A percentile compares a stretch with the other conserved stretches of the same genome.
Evolutionary conservation across 2,113 vertebrate species (phyloP).

Genomic region (Phodopus roborovskii): DNA sequence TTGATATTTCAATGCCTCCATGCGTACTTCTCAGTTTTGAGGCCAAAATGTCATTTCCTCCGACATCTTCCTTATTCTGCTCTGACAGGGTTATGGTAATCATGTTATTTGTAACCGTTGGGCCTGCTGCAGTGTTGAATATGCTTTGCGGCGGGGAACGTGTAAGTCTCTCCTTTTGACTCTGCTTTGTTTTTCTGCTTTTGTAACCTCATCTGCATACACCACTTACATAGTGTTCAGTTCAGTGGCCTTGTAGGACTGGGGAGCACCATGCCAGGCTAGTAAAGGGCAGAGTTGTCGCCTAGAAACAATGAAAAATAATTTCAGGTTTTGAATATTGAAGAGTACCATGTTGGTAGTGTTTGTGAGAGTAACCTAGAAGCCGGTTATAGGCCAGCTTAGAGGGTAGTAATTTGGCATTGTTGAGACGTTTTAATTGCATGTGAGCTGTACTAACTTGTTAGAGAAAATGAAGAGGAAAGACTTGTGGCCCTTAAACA

Average conservation of each 20-base stretch:
- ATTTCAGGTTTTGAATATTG: background rate
- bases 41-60: slow-evolving; percentile 21
- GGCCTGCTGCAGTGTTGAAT: background rate
- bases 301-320: slow-evolving; percentile 19
- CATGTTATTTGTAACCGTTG: background rate
- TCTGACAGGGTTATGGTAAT: background rate
- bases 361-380: slow-evolving; percentile 40
- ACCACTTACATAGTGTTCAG: background rate
- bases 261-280: background rate
- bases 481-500: background rate
- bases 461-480: slow-evolving; percentile 1
- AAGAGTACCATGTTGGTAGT: background rate
- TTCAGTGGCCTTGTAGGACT: background rate
- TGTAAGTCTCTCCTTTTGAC: background rate
- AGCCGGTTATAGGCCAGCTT: background rate
- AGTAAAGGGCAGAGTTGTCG: slow-evolving; percentile 42
- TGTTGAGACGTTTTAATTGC: slow-evolving; percentile 26
- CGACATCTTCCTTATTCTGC: background rate
- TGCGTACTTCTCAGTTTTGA: slow-evolving; percentile 44
- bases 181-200: background rate
- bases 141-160: background rate
- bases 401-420: slow-evolving; percentile 14
- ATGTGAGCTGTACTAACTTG: background rate
- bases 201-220: background rate
- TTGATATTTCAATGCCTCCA: background rate